Base-by-base conservation (phyloP, 2,888 invertebrate genomes). In the Cephus runcator region DNA sequence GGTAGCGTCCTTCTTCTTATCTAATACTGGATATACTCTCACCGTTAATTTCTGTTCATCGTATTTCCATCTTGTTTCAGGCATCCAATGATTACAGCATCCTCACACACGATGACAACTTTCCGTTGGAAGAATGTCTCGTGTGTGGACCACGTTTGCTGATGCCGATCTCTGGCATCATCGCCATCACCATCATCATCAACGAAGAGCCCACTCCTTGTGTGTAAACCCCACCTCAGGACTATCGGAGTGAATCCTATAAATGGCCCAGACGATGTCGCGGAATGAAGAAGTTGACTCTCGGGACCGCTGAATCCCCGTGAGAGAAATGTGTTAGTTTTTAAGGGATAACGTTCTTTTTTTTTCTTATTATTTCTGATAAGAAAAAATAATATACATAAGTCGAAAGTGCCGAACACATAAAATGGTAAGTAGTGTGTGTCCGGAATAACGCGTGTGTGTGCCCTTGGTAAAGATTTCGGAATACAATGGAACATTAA, bases 161-260 rank as follows among this genome's bases (percentile, higher is more conserved):
- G 81, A 40, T 40, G 40, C 15, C 40, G 40, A 56, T 56, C 56
- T 56, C 56, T 56, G 56, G 56, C 56, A 56, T 56, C 56, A 56
- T 56, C 56, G 2, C 23, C 23, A 56, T 23, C 56, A 3, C 56
- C 56, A 56, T 34, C 71, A 71, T 34, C 34, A 33, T 71, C 33
- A n/a, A 71, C 71, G 33, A 33, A 23, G 71, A 33, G 9, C 77
- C 73, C 56, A 56, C 56, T 56, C 56, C 56, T 56, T 56, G 23
- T 56, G 56, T 56, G 56, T 56, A 56, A 80, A 80, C 81, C 78
- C 87, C 85, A 86, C 86, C 85, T 85, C 87, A 80, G 77, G 79
- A 77, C 82, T 83, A 89, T 88, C 87, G 84, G 87, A 56, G 86
- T 88, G 90, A 91, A 91, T 91, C 91, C 91, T 91, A 91, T 91